Base-by-base conservation (phyloP, 2,797 vertebrate species). In the Falco novaeseelandiae region DNA sequence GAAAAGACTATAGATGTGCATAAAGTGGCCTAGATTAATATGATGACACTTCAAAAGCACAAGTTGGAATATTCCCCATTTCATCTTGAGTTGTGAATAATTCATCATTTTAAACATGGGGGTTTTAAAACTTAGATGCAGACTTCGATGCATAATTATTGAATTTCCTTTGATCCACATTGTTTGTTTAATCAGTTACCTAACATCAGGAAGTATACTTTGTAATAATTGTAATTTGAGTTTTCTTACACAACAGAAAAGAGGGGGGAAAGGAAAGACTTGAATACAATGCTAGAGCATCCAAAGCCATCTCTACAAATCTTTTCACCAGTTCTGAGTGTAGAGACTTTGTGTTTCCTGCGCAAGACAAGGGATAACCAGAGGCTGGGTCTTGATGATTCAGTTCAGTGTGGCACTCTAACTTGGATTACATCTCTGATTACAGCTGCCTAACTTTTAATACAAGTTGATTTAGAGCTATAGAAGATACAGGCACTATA, bases 11-110 rank as follows among this genome's bases (percentile, higher is more conserved):
- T 72, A 87, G 87, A 92, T 58, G 80, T 73, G 89, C 88, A 93
- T 96, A 97, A 97, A 98, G 97, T 97, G 97, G 96, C 95, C 86
- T 96, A 96, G 22, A 93, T 96, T 94, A 97, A 91, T 91, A 87
- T 5, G 25, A 89, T 65, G 95, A 89, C 69, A 96, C 96, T 97
- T 98, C 96, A 95, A 97, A 97, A 97, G 96, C 95, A 94, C 79
- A 83, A 90, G 83, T 91, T 93, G 78, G 84, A 93, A 91, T 95
- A 96, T 83, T 96, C 86, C 65, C 88, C 5, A 90, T 83, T 96
- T 97, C 96, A 92, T 95, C 96, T 90, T 85, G 14, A 92, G 48
- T 54, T 92, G 93, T 97, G 97, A 97, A 97, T 98, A 97, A 98
- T 97, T 97, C 89, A 97, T 97, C 23, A 69, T 69, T 95, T 89